These are phyloP conservation scores for Brachionus calyciflorus DNA, from an alignment of 1,140 invertebrate species.

Conservation along the genomic window DNA sequence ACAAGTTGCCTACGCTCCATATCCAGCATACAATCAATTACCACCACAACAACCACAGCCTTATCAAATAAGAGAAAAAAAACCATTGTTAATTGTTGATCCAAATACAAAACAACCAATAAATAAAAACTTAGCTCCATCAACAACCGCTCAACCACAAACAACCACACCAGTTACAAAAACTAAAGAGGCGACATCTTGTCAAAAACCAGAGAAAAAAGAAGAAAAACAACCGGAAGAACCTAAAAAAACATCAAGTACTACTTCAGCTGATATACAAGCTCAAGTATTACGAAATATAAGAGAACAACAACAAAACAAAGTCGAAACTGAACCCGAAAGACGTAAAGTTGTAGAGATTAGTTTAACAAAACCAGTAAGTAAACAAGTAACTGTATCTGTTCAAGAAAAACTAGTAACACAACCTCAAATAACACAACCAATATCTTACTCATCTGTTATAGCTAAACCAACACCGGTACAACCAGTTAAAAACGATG, in stretches of 20 bases:
- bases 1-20: not conserved
- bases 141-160: not conserved
- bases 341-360: not conserved
- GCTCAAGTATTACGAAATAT: not conserved
- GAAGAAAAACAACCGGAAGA: not conserved
- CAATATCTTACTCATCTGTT: too few relatives aligned
- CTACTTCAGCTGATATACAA: not conserved
- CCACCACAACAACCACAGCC: conserved; percentile 5
- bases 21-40: not conserved
- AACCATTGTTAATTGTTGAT: conserved; percentile 51
- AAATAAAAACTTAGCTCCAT: not conserved
- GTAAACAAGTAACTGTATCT: conserved; percentile 23
- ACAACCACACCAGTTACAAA: not conserved
- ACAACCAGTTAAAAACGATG: too few relatives aligned
- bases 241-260: too few relatives aligned
- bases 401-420: too few relatives aligned
- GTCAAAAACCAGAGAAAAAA: not conserved
- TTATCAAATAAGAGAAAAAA: conserved; percentile 49
- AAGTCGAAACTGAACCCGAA: not conserved
- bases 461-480: too few relatives aligned
- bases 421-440: not conserved
- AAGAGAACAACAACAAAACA: not conserved
- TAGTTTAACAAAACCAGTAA: not conserved
- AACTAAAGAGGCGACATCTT: not conserved
- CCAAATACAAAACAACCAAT: conserved; percentile 50